Evolutionary conservation across 2,888 invertebrate species (phyloP), one percentile per base, ranked within the genome.

Genomic region (Pyrocoelia pectoralis): DNA sequence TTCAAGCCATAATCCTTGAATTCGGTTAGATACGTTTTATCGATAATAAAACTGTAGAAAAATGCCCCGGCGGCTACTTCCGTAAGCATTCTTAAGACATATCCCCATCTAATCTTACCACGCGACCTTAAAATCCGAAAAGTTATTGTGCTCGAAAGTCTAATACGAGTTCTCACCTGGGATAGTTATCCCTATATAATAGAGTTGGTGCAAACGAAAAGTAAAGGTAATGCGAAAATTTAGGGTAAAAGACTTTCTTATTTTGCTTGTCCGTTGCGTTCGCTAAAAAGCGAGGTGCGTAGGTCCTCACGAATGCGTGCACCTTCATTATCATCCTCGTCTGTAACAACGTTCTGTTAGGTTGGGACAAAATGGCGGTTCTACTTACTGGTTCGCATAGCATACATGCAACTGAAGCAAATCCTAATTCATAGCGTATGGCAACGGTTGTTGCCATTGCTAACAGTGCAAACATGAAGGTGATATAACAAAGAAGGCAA

Each of bases 371-470:
- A 3, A 38, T 9, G 3, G 10, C 8, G 4, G 4, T 49, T 15
- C 6, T 29, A 40, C 48, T 43, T 55, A 61, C 61, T 8, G 15
- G 29, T 19, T 62, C 61, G 1, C 5, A n/a, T 14, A 57, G 24
- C 10, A 52, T 10, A 1, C 12, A 10, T 2, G 46, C 0, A n/a
- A 43, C 12, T 28, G 38, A 10, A 13, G n/a, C 17, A n/a, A 46
- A 14, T 2, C 43, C 18, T 3, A 52, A 14, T 41, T 56, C 51
- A 8, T 24, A 10, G 1, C 41, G 12, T 1, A 10, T 19, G 12
- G 17, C 12, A 0, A 38, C 24, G 9, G 19, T 0, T 10, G 46
- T 43, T 12, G 28, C 5, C 19, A 29, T 46, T 5, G 6, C 24
- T 6, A 24, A 6, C 24, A 24, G 24, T 5, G 24, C 24, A 41